Conservation (phyloP, 2,797 vertebrate species). For the Paguma larvata region DNA sequence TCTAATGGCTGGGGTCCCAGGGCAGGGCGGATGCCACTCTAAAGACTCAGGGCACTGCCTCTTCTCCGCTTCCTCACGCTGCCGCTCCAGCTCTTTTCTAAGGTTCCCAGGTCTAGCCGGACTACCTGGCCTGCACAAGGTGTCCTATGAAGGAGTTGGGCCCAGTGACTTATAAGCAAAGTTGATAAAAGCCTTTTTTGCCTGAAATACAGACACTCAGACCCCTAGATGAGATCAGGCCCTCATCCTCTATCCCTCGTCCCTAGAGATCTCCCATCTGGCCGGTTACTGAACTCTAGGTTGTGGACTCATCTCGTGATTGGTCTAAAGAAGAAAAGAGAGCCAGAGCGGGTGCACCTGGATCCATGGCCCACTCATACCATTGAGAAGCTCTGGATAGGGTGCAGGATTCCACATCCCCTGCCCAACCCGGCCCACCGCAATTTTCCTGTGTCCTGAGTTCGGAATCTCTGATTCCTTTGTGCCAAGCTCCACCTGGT, state of each 20-base stretch:
- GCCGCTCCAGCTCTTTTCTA: background rate
- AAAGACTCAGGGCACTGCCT: background rate
- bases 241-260: background rate
- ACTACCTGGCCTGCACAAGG: background rate
- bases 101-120: background rate
- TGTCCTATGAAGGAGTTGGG: background rate
- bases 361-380: background rate
- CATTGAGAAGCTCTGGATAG: background rate
- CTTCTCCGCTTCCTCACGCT: background rate
- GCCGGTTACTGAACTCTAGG: background rate
- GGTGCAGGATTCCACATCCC: background rate
- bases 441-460: background rate
- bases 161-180: background rate
- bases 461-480: background rate
- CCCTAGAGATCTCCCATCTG: background rate
- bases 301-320: background rate
- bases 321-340: background rate
- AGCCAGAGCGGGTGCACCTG: background rate
- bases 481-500: constrained; percentile 65
- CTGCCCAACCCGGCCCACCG: background rate
- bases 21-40: background rate
- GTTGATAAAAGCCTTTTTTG: background rate
- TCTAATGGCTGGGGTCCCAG: background rate
- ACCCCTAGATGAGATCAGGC: background rate
- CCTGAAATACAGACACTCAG: background rate